Percentiles rank a stretch among this genome's conserved stretches.
Evolutionary conservation across 2,888 invertebrate genomes (phyloP).

Genomic region (Lithophane ornitopus): DNA sequence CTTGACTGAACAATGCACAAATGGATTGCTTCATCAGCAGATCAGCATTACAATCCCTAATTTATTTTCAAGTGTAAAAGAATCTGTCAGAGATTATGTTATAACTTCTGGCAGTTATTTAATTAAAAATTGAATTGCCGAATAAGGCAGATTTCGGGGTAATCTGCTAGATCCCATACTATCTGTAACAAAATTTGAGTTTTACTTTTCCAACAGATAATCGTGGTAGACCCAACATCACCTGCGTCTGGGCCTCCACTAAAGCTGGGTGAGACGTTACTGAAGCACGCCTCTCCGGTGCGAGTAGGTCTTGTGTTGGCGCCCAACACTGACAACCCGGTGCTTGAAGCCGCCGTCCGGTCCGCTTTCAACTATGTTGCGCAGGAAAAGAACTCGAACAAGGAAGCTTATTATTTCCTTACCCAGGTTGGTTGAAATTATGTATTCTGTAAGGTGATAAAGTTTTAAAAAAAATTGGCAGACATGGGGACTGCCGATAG

Average conservation of each 20-base stretch:
- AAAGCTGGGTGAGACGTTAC: constrained; percentile 97
- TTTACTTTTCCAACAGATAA: constrained; percentile 89
- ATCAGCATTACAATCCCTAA: not conserved
- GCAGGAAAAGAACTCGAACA: constrained; percentile 93
- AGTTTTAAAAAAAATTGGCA: not conserved
- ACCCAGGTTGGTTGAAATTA: constrained; percentile 91
- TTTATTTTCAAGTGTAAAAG: not conserved
- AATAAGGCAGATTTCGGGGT: not conserved
- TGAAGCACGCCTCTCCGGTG: constrained; percentile 97
- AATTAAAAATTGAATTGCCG: not conserved
- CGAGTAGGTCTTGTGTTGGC: constrained; percentile 97
- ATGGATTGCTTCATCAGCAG: not conserved
- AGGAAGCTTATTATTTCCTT: constrained; percentile 95
- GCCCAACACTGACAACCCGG: constrained; percentile 91
- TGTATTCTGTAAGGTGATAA: not conserved
- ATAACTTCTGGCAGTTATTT: not conserved
- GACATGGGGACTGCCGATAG: too few species aligned
- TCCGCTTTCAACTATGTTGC: constrained; percentile 97
- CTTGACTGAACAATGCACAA: not conserved
- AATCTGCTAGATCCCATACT: not conserved
- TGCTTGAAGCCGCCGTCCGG: constrained; percentile 95
- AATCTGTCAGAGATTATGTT: not conserved
- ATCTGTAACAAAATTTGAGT: not conserved
- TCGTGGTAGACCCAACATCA: constrained; percentile 96
- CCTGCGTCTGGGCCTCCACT: constrained; percentile 93